These are phyloP conservation scores for Leptothorax acervorum DNA, from an alignment of 2,888 invertebrate species.

Conservation along the genomic window DNA sequence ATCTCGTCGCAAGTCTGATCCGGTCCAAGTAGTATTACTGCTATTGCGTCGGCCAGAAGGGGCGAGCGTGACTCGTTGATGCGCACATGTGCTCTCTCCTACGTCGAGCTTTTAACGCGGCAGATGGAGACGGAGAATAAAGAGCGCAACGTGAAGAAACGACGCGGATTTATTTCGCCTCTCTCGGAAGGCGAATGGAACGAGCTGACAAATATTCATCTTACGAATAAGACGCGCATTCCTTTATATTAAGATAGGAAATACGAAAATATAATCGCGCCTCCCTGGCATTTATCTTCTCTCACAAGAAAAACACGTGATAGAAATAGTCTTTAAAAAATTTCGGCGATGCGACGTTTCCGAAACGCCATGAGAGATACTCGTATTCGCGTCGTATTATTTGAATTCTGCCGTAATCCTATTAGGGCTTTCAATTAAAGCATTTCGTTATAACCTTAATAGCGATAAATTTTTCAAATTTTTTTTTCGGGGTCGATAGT, in stretches of 20 bases:
- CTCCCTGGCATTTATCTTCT: background rate
- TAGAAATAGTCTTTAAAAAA: background rate
- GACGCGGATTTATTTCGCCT: slow-evolving; percentile 42
- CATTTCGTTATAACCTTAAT: background rate
- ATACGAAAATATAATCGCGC: background rate
- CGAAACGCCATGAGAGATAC: background rate
- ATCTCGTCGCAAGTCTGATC: slow-evolving; percentile 26
- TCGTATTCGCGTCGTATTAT: background rate
- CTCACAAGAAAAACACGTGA: background rate
- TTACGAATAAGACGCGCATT: slow-evolving; percentile 4
- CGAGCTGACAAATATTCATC: slow-evolving; percentile 3
- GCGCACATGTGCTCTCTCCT: slow-evolving; percentile 25
- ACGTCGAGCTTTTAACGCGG: slow-evolving; percentile 36
- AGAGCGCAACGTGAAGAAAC: slow-evolving; percentile 17
- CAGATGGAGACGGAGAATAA: slow-evolving; percentile 27
- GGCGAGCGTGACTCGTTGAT: slow-evolving; percentile 7
- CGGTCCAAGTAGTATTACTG: slow-evolving; percentile 21
- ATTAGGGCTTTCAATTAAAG: background rate
- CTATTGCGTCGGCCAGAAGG: background rate
- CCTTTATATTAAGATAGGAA: slow-evolving; percentile 24
- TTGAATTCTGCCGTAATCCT: background rate
- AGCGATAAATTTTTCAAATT: background rate
- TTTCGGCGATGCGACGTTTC: background rate
- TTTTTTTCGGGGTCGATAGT: background rate
- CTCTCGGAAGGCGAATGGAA: slow-evolving; percentile 19